Evolutionary conservation across 2,113 vertebrate genomes (phyloP).

Genomic region (Cercocebus atys): DNA sequence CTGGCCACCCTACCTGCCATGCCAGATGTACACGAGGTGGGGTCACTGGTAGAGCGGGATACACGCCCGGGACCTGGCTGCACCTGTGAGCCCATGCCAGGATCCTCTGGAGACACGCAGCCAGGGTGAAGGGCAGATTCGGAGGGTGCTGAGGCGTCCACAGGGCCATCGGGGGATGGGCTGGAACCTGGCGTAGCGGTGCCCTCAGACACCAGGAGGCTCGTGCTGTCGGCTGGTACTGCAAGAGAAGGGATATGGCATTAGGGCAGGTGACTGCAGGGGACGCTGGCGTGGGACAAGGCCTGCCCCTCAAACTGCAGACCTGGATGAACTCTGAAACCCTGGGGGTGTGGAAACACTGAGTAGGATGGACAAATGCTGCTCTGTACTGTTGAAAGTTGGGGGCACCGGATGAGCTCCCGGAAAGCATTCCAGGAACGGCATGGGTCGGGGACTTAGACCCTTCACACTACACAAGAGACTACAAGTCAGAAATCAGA

Average conservation of each 20-base stretch:
- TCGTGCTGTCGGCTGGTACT: background rate
- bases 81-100: slow-evolving; percentile 71
- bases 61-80: slow-evolving; percentile 84
- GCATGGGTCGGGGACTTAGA: too few relatives aligned
- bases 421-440: background rate
- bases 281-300: fast-evolving
- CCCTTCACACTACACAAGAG: background rate
- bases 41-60: slow-evolving; percentile 95
- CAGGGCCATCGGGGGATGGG: slow-evolving; percentile 69
- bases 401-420: background rate
- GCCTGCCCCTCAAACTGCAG: too few relatives aligned
- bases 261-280: background rate
- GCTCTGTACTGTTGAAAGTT: background rate
- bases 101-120: slow-evolving; percentile 52
- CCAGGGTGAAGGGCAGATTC: slow-evolving; percentile 50
- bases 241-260: background rate
- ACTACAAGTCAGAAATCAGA: background rate
- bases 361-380: background rate
- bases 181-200: background rate
- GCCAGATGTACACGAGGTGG: slow-evolving; percentile 87
- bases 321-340: background rate
- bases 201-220: background rate
- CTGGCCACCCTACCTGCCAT: slow-evolving; percentile 84
- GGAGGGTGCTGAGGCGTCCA: slow-evolving; percentile 75
- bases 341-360: fast-evolving